Evolutionary conservation across 1,140 invertebrate species (phyloP), one percentile per base, ranked within the genome.

Genomic region (Drosophila murphyi): DNA sequence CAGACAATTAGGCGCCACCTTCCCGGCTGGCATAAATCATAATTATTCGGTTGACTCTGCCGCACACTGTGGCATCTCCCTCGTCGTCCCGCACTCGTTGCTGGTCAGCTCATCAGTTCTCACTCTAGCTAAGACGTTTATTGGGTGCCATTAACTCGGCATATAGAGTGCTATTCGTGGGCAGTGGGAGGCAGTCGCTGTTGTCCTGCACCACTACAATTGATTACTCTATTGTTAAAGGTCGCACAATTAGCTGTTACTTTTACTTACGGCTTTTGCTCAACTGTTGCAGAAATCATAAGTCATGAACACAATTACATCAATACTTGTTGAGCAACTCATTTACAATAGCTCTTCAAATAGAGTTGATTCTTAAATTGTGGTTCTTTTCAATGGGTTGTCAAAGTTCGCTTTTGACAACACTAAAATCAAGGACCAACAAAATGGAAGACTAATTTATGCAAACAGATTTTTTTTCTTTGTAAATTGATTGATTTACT

Each of bases 101-200:
- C 10, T 67, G 43, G 45, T 48, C 20, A 50, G 77, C 81, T 70
- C 81, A 82, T 78, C 86, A 72, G 78, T 20, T 20, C 20, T 20
- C 20, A 20, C 20, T 20, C 20, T 20, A 86, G 74, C 86, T 72
- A 86, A 86, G 82, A 86, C 82, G 82, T 86, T 86, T 86, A 86
- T 86, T 86, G 86, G 77, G 82, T 82, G 82, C 78, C 82, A 86
- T 86, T 86, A 86, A 75, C 78, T 76, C 78, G 82, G 82, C 82
- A 86, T 80, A 87, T 86, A 82, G 86, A 86, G 82, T 86, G 82
- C 82, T 86, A 73, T 73, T 72, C 54, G 80, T 62, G 72, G 80
- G 65, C 73, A 67, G 72, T n/a, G n/a, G 39, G 43, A 48, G 2
- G 39, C n/a, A 32, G 60, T 10, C 35, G 5, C 8, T 51, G 2